phyloP scores from a whole-genome alignment of 2,113 vertebrate species.

The Terrapene triunguis region DNA sequence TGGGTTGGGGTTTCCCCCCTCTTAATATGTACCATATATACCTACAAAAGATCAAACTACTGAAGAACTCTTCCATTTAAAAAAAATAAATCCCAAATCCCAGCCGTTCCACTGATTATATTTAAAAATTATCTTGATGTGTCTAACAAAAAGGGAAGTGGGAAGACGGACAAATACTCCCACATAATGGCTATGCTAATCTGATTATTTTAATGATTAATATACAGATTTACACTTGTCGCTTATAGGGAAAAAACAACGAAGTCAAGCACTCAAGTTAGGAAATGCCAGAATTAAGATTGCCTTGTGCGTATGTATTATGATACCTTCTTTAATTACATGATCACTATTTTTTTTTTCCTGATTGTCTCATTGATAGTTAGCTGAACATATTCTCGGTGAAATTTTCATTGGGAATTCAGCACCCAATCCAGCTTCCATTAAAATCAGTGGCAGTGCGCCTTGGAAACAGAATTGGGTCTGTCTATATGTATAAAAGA shows the following conservation, averaged over 20 bases:
- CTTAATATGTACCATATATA: neutral
- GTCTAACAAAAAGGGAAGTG: slow-evolving; percentile 18
- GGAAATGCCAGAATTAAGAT: neutral
- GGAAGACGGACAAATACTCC: neutral
- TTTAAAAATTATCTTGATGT: neutral
- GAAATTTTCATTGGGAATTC: neutral
- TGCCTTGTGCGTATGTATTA: neutral
- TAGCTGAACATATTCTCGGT: neutral
- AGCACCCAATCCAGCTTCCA: neutral
- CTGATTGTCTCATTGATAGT: neutral
- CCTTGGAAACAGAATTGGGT: neutral
- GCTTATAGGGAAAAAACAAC: neutral
- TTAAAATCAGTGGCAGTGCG: neutral
- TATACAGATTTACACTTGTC: slow-evolving; percentile 9
- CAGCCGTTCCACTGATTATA: neutral
- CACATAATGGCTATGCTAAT: neutral
- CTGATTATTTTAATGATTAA: slow-evolving; percentile 48
- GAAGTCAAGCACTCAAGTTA: neutral
- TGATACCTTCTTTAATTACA: neutral
- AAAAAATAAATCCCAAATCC: neutral
- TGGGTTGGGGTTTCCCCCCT: neutral
- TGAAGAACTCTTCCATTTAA: neutral
- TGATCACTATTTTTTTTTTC: neutral
- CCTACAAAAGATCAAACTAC: neutral
- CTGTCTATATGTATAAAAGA: neutral